Base-by-base conservation (phyloP, 2,888 invertebrate genomes). In the Yponomeuta evonymella region DNA sequence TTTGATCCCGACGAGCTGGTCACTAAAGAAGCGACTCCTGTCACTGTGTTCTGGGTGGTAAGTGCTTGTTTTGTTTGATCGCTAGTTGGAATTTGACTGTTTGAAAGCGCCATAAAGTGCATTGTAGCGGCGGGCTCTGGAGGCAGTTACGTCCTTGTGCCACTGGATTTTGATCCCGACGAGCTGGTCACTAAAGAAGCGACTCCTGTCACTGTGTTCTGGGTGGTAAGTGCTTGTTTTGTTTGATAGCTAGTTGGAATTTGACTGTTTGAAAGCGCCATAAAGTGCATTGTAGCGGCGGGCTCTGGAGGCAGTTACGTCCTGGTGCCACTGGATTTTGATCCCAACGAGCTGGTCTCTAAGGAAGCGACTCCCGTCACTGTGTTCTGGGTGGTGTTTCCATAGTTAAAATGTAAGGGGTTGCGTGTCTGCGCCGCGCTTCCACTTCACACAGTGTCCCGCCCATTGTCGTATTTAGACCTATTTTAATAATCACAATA, bases 41-140 rank as follows among this genome's bases (percentile, higher is more conserved):
- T 97, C 71, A 96, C 95, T 2, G 93, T 94, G 75, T 92, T 95
- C 73, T 97, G 95, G 94, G 87, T 97, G 78, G 94, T 94, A 76
- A 87, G 93, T 87, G 12, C 5, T 36, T 48, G 1, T 43, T 43
- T 43, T 43, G 8, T 8, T 1, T 43, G 43, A 5, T 43, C 2
- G 43, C 6, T 43, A 43, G 0, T 43, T 43, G 0, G 8, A 43
- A 43, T 43, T 43, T 8, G 0, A 43, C 8, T 8, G 9, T 8
- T 43, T 43, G 43, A 43, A 43, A 43, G 43, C 43, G 6, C 43
- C 5, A 0, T 8, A 43, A 43, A 43, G 43, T 74, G 75, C 30
- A 76, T 93, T 62, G 76, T 76, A 8, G 83, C 80, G 1, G 79
- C 81, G 36, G 87, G 88, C 0, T 83, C 84, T 67, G 83, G 83